Evolutionary conservation across 1,140 invertebrate genomes (phyloP).

Genomic region (Charaxes varanes): DNA sequence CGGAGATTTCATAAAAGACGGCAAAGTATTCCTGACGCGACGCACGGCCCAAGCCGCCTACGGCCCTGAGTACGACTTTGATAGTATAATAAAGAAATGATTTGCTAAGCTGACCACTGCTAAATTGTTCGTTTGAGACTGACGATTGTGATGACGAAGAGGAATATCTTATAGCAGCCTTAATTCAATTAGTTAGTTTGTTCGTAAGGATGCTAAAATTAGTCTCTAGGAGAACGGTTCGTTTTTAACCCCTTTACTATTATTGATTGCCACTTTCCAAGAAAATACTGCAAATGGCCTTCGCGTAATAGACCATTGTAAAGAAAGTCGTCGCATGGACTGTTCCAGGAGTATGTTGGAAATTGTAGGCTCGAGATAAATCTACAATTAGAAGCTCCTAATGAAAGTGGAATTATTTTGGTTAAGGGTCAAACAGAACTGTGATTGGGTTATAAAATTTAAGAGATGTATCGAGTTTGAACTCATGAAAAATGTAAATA

Average conservation of each 20-base stretch:
- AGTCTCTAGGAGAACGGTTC: background rate
- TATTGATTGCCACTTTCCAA: no score
- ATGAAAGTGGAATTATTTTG: no score
- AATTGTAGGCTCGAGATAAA: no score
- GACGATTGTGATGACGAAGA: slow-evolving; percentile 50
- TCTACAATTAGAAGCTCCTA: no score
- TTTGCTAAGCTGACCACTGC: slow-evolving; percentile 23
- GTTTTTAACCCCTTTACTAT: background rate
- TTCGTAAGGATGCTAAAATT: slow-evolving; percentile 3
- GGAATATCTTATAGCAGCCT: slow-evolving; percentile 29
- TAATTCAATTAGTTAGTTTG: slow-evolving; percentile 12
- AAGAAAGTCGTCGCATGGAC: no score
- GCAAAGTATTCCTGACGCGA: slow-evolving; percentile 45
- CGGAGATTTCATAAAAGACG: slow-evolving; percentile 46
- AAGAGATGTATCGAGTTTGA: no score
- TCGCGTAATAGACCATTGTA: no score
- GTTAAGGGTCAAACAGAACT: no score
- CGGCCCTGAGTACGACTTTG: slow-evolving; percentile 42
- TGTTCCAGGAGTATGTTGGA: no score
- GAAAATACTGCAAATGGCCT: no score
- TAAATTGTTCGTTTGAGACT: slow-evolving; percentile 43
- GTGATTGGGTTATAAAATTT: no score
- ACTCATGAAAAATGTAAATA: no score
- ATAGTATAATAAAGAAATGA: slow-evolving; percentile 63
- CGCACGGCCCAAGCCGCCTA: slow-evolving; percentile 40